Base-by-base conservation (phyloP, 2,797 vertebrate species). In the Nyctibius grandis region DNA sequence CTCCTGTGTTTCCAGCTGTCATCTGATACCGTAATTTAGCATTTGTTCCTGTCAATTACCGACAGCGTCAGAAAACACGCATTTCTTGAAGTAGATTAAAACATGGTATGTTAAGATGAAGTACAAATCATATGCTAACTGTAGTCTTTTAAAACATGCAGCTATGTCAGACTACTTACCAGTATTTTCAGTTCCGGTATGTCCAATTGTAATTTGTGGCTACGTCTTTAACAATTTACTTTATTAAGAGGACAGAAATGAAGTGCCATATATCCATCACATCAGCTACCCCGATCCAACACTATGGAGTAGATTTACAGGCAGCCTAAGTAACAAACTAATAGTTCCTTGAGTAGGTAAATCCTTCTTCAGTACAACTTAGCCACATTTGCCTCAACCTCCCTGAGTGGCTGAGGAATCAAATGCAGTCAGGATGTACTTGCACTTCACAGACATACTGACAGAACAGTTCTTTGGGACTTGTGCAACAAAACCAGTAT, bases 1-100 rank as follows among this genome's bases (percentile, higher is more conserved):
- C 99, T 70, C 98, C 98, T 3, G 94, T 97, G 94, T 99, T 99
- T 80, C 99, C 99, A 56, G 98, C 98, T 67, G 98, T 99, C 97
- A 99, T 98, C 98, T 99, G 99, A 88, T 99, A 99, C 29, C 98
- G 98, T n/a, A 99, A 97, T 72, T 99, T 99, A 57, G 98, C 98
- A 29, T 99, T 99, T 92, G 98, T 98, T 95, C 99, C 99, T 99
- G 97, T 47, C 87, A 74, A 95, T 60, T 38, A 93, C 42, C 89
- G 95, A 86, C 51, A 82, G 54, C 1, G 23, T 78, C 86, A 96
- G 65, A 61, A 92, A 92, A 89, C 12, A 75, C 15, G 67, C 7
- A 47, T 45, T 78, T 91, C 36, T 74, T 48, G 38, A 88, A 88
- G 29, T 2, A 79, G 12, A 57, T 20, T 40, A 29, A 95, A 69